phyloP scores from a whole-genome alignment of 2,113 vertebrate genomes.

The Zapus hudsonius region DNA sequence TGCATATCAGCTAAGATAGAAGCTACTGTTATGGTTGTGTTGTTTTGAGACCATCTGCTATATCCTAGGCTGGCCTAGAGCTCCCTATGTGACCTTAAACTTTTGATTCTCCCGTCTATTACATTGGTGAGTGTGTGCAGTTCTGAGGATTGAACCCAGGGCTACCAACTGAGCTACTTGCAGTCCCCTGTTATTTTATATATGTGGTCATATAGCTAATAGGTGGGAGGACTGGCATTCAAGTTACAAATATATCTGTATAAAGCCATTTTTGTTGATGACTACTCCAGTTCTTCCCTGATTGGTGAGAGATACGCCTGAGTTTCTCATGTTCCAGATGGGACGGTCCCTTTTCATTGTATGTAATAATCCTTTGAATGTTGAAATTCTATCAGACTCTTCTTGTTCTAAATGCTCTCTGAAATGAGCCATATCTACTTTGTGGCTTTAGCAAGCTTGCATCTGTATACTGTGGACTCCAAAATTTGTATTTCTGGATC shows the following conservation, averaged over 20 bases:
- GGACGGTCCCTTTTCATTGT: slow-evolving; percentile 17
- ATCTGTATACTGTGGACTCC: background rate
- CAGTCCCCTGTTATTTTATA: background rate
- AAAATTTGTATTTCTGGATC: background rate
- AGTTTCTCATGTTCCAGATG: background rate
- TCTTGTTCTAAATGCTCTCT: background rate
- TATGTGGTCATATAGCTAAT: background rate
- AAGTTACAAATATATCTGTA: background rate
- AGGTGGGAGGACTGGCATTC: background rate
- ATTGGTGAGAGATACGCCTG: background rate
- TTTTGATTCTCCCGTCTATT: no score
- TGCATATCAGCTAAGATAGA: background rate
- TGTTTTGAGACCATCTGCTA: no score
- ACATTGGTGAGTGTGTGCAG: no score
- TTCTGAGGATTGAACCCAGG: no score
- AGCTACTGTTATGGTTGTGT: background rate
- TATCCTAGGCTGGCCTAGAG: no score
- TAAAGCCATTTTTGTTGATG: background rate
- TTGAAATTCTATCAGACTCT: background rate
- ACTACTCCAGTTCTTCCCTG: background rate
- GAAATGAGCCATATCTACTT: background rate
- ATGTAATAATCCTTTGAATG: background rate
- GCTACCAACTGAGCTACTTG: background rate
- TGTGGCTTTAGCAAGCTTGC: slow-evolving; percentile 9
- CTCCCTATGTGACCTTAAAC: no score